Evolutionary conservation across 2,113 vertebrate genomes (phyloP).

Genomic region (Tetrax tetrax): DNA sequence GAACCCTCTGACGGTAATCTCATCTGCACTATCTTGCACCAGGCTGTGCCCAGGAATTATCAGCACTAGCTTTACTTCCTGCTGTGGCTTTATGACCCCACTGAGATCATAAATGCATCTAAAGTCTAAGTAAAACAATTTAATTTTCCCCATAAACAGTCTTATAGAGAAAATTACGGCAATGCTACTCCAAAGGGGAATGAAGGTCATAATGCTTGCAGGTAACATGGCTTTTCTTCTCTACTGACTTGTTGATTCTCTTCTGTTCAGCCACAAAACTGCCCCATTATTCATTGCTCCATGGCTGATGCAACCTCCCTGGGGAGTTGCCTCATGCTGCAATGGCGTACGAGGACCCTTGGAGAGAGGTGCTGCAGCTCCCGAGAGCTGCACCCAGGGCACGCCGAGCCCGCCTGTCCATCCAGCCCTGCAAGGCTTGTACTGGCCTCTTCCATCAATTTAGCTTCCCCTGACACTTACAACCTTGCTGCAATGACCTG

Average conservation of each 20-base stretch:
- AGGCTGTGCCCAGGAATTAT: not conserved
- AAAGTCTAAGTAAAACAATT: not conserved
- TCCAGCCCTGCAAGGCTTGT: not conserved
- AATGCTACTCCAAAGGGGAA: not conserved
- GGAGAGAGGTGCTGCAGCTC: not conserved
- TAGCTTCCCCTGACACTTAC: not conserved
- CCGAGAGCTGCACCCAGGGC: not conserved
- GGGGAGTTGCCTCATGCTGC: not conserved
- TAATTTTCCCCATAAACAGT: not conserved
- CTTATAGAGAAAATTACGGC: not conserved
- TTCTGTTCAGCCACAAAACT: not conserved
- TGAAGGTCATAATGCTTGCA: not conserved
- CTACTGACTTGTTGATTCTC: not conserved
- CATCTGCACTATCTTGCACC: not conserved
- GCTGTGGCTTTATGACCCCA: not conserved
- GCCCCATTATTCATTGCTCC: not conserved
- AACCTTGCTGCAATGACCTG: not conserved
- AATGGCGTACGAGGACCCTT: not conserved
- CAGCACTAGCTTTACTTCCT: not conserved
- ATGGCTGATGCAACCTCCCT: not conserved
- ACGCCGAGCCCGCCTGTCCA: accelerated
- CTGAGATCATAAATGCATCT: not conserved
- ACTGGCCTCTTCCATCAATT: not conserved
- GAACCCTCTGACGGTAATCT: not conserved
- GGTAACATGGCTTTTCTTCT: not conserved